Evolutionary conservation across 2,888 invertebrate species (phyloP).

Genomic region (Leucoma salicis): DNA sequence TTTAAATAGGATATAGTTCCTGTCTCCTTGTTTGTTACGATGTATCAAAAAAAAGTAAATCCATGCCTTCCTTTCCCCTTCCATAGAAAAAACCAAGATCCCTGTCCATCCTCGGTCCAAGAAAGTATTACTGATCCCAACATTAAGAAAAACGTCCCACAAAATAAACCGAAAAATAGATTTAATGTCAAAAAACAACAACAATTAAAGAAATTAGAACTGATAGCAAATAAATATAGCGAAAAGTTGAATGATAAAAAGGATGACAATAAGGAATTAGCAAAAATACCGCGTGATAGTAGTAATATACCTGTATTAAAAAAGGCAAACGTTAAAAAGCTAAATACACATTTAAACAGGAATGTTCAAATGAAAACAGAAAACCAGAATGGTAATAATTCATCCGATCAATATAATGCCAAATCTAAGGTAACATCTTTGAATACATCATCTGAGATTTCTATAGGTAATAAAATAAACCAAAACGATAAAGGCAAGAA

Average conservation of each 20-base stretch:
- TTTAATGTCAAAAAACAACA: conserved; percentile 56
- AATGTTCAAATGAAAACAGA: conserved; percentile 18
- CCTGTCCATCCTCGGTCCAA: conserved; percentile 47
- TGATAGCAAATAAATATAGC: conserved; percentile 60
- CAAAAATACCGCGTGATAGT: conserved; percentile 35
- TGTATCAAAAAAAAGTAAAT: conserved; percentile 31
- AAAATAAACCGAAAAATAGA: conserved; percentile 48
- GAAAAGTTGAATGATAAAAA: conserved; percentile 45
- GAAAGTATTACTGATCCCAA: conserved; percentile 56
- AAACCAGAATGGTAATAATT: conserved; percentile 13
- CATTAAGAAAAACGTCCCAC: conserved; percentile 38
- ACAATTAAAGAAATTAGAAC: conserved; percentile 67
- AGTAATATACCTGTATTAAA: conserved; percentile 62
- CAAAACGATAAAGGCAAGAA: conserved; percentile 21
- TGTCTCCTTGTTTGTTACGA: conserved; percentile 76
- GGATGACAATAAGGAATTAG: conserved; percentile 28
- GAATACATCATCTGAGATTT: conserved; percentile 16
- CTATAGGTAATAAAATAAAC: conserved; percentile 19
- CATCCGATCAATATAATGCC: conserved; percentile 18
- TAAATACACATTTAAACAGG: conserved; percentile 20
- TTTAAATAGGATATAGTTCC: conserved; percentile 48
- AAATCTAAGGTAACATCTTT: conserved; percentile 13
- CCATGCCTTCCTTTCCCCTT: conserved; percentile 72
- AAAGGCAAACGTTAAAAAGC: conserved; percentile 29
- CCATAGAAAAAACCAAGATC: conserved; percentile 61